Evolutionary conservation across 2,888 invertebrate genomes (phyloP).

Genomic region (Drosophila fulvimacula): DNA sequence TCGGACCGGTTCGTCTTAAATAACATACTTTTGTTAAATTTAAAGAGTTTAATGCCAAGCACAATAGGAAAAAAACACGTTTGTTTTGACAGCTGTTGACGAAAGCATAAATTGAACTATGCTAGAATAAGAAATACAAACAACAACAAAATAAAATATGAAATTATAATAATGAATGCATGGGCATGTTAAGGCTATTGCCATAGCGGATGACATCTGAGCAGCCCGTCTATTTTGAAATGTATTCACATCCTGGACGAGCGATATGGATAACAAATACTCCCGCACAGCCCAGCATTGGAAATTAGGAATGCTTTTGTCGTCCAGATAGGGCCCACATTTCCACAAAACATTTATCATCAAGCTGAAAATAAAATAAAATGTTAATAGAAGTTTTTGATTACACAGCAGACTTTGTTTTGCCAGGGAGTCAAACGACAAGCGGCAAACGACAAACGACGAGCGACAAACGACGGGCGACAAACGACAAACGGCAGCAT

Average conservation of each 20-base stretch:
- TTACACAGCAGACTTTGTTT: conserved; percentile 55
- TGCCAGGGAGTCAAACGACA: conserved; percentile 47
- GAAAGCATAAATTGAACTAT: not conserved
- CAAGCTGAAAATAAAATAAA: conserved; percentile 72
- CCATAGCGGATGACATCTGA: conserved; percentile 13
- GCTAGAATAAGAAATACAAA: not conserved
- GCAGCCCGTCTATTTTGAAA: conserved; percentile 29
- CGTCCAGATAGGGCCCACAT: conserved; percentile 54
- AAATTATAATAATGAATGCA: conserved; percentile 10
- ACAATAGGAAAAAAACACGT: not conserved
- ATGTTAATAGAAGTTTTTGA: conserved; percentile 72
- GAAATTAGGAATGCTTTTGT: conserved; percentile 39
- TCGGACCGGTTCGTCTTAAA: not conserved
- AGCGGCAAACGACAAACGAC: conserved; percentile 24
- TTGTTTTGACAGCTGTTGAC: conserved; percentile 39
- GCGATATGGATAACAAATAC: conserved; percentile 5
- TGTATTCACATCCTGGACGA: conserved; percentile 39
- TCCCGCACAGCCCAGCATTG: conserved; percentile 25
- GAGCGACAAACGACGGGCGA: no score
- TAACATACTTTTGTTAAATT: not conserved
- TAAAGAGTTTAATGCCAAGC: not conserved
- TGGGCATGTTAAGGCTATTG: conserved; percentile 8
- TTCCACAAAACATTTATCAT: conserved; percentile 71
- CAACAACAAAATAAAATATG: not conserved
- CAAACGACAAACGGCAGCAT: conserved; percentile 28